These are phyloP conservation scores for Epinephelus awoara DNA, from an alignment of 2,797 vertebrate genomes.

Conservation along the genomic window DNA sequence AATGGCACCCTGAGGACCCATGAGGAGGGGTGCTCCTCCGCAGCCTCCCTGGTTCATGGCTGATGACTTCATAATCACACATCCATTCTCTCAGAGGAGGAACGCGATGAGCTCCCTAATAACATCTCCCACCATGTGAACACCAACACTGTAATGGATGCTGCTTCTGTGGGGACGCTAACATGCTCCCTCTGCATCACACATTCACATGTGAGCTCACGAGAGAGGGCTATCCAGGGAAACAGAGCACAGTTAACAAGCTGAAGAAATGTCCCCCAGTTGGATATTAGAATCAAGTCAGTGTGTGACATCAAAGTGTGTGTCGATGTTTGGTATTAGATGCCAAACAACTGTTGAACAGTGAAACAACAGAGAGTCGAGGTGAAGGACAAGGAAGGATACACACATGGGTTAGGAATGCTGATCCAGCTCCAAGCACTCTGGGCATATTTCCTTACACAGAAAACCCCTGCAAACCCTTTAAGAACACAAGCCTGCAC, in stretches of 20 bases:
- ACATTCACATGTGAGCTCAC: slow-evolving; percentile 46
- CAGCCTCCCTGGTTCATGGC: slow-evolving; percentile 96
- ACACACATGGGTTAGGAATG: slow-evolving; percentile 83
- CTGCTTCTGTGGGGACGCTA: slow-evolving; percentile 49
- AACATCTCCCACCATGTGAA: slow-evolving; percentile 91
- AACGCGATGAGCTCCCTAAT: slow-evolving; percentile 95
- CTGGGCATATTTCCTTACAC: slow-evolving; percentile 69
- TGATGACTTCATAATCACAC: slow-evolving; percentile 99
- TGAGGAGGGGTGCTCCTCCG: slow-evolving; percentile 89
- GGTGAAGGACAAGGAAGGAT: slow-evolving; percentile 84
- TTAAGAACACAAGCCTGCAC: slow-evolving; percentile 59
- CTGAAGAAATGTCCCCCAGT: slow-evolving; percentile 73
- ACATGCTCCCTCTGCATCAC: slow-evolving; percentile 53
- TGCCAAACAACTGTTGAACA: slow-evolving; percentile 87
- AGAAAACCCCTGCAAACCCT: slow-evolving; percentile 56
- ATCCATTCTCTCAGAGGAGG: slow-evolving; percentile 97
- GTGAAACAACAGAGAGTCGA: slow-evolving; percentile 75
- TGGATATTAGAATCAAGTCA: slow-evolving; percentile 78
- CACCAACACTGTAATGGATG: slow-evolving; percentile 76
- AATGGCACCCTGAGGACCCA: slow-evolving; percentile 98
- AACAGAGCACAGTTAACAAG: slow-evolving; percentile 71
- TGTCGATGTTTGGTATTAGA: slow-evolving; percentile 72
- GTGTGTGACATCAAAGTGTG: slow-evolving; percentile 87
- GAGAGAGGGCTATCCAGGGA: slow-evolving; percentile 34
- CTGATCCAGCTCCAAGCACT: slow-evolving; percentile 70